phyloP scores from a whole-genome alignment of 2,113 vertebrate species.

The Leptodactylus fuscus region DNA sequence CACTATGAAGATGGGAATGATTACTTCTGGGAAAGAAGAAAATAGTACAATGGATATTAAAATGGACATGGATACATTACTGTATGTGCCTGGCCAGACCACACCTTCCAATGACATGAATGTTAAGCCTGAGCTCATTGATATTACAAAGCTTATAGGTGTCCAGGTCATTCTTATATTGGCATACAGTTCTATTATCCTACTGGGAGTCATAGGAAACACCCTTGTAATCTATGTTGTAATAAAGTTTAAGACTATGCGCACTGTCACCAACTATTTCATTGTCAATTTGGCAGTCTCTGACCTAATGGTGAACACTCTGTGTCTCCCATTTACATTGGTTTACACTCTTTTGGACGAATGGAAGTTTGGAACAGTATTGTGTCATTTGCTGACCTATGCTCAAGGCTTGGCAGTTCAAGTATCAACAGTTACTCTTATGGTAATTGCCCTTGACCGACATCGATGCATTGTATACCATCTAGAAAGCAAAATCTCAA shows the following conservation, averaged over 20 bases:
- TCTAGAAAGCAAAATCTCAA: slow-evolving; percentile 90
- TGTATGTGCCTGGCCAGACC: slow-evolving; percentile 64
- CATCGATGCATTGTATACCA: slow-evolving; percentile 91
- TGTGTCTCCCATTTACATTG: slow-evolving; percentile 92
- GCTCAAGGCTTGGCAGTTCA: slow-evolving; percentile 91
- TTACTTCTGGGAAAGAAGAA: slow-evolving; percentile 70
- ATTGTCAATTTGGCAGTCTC: slow-evolving; percentile 92
- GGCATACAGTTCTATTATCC: slow-evolving; percentile 90
- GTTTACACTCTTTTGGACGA: slow-evolving; percentile 86
- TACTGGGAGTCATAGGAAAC: slow-evolving; percentile 90
- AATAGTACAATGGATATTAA: slow-evolving; percentile 75
- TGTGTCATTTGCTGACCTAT: slow-evolving; percentile 90
- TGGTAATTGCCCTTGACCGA: slow-evolving; percentile 91
- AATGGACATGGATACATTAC: slow-evolving; percentile 66
- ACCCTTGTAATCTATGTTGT: slow-evolving; percentile 91
- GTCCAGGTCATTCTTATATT: slow-evolving; percentile 89
- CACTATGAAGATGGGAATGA: slow-evolving; percentile 68
- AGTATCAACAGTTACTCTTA: slow-evolving; percentile 91
- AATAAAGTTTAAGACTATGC: slow-evolving; percentile 89
- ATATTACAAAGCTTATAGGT: slow-evolving; percentile 87
- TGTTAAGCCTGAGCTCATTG: slow-evolving; percentile 76
- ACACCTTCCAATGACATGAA: slow-evolving; percentile 67
- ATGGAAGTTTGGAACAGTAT: slow-evolving; percentile 88
- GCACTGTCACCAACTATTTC: slow-evolving; percentile 93
- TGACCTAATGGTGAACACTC: slow-evolving; percentile 87